Conservation (phyloP, 2,888 invertebrate species). For the Lymantria monacha region DNA sequence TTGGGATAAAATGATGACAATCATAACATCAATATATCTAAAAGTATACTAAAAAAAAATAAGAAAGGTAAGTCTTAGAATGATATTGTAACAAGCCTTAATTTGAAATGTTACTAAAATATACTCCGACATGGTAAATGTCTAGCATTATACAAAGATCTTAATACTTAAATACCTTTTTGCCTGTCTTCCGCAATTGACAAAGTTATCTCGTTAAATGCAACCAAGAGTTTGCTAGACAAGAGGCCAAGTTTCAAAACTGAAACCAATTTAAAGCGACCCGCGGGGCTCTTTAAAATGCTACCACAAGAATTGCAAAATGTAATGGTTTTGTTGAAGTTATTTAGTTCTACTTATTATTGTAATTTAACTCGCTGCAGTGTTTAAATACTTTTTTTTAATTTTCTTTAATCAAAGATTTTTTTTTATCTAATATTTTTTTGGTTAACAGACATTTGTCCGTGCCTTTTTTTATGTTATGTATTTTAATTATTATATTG, state of each 20-base stretch:
- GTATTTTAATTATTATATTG: too few species aligned
- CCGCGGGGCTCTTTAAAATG: conserved; percentile 12
- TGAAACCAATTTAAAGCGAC: conserved; percentile 36
- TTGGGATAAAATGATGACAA: too few species aligned
- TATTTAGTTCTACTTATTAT: conserved; percentile 28
- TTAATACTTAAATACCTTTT: conserved; percentile 40
- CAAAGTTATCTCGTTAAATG: conserved; percentile 74
- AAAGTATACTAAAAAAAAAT: too few species aligned
- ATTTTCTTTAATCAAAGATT: conserved; percentile 24
- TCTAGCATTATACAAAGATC: conserved; percentile 12
- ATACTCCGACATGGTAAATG: conserved; percentile 12
- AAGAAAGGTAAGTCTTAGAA: too few species aligned
- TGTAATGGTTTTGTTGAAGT: conserved; percentile 5
- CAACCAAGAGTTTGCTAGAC: conserved; percentile 60
- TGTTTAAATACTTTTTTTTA: conserved; percentile 20
- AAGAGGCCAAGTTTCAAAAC: conserved; percentile 50
- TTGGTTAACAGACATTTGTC: too few species aligned
- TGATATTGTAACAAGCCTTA: conserved; percentile 4
- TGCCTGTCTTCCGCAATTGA: conserved; percentile 50
- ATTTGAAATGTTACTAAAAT: conserved; percentile 19
- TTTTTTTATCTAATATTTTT: too few species aligned
- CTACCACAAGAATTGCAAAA: conserved; percentile 15
- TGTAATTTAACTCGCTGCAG: conserved; percentile 30
- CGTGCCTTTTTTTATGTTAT: too few species aligned
- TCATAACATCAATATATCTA: too few species aligned